phyloP scores from a whole-genome alignment of 2,797 vertebrate species.

The Oophaga sylvatica region DNA sequence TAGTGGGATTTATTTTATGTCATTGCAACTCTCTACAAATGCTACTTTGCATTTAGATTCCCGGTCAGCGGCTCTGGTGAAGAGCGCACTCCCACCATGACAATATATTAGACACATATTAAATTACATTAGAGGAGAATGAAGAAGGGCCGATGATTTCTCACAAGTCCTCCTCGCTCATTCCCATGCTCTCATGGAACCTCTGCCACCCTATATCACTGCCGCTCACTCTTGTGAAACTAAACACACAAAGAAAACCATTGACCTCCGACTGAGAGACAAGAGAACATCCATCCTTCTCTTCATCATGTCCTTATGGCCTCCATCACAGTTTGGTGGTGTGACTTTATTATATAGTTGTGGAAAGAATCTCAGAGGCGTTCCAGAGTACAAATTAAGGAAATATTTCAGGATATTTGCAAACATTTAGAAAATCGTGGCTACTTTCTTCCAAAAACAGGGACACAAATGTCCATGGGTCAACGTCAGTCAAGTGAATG shows the following conservation, averaged over 20 bases:
- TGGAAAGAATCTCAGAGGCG: too few species aligned
- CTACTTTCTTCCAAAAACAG: background rate
- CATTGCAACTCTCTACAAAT: background rate
- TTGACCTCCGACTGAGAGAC: constrained; percentile 31
- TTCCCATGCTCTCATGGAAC: constrained; percentile 34
- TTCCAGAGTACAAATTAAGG: background rate
- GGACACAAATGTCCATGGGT: background rate
- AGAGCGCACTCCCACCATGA: background rate
- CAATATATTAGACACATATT: background rate
- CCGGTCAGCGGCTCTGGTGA: background rate
- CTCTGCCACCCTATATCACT: constrained; percentile 8
- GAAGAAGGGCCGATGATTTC: background rate
- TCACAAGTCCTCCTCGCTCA: constrained; percentile 34
- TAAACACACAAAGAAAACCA: constrained; percentile 17
- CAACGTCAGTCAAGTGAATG: too few species aligned
- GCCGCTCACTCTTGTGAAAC: constrained; percentile 24
- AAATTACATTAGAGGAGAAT: background rate
- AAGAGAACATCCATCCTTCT: background rate
- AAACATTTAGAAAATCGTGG: background rate
- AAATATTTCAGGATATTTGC: background rate
- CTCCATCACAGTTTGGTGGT: background rate
- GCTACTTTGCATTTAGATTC: background rate
- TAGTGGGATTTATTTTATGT: background rate
- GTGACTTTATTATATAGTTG: too few species aligned
- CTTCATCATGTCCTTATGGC: background rate